These are phyloP conservation scores for Lepidostoma basale DNA, from an alignment of 1,140 invertebrate genomes.

Conservation along the genomic window DNA sequence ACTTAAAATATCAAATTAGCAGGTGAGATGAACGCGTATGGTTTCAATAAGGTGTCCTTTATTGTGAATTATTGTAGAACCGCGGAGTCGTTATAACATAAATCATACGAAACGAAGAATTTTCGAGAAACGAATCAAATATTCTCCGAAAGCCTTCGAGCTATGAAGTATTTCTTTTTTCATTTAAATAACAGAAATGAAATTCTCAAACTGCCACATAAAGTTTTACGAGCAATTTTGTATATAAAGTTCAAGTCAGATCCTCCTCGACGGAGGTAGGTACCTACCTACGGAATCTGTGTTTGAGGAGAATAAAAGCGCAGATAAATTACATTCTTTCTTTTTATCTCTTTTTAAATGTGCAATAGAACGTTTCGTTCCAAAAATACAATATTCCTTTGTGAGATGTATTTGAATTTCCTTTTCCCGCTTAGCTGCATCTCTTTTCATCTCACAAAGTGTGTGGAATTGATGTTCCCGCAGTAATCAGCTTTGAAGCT, in stretches of 20 bases:
- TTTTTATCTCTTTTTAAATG: constrained; percentile 24
- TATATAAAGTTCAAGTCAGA: constrained; percentile 26
- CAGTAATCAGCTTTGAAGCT: constrained; percentile 43
- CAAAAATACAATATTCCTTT: constrained; percentile 38
- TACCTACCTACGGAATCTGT: constrained; percentile 7
- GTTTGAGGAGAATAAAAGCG: constrained; percentile 22
- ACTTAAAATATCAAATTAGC: too few relatives aligned
- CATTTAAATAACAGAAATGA: constrained; percentile 35
- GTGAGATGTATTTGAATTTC: constrained; percentile 30
- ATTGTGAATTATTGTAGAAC: not conserved
- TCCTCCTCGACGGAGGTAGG: constrained; percentile 18
- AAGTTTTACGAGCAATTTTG: constrained; percentile 38
- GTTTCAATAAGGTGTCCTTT: too few relatives aligned
- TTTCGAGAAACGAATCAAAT: constrained; percentile 13
- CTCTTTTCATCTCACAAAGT: constrained; percentile 2
- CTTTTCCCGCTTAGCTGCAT: constrained; percentile 21
- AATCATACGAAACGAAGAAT: too few relatives aligned
- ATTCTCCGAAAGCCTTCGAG: not conserved
- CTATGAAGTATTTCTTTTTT: constrained; percentile 25
- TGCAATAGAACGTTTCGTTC: constrained; percentile 40
- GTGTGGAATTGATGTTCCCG: constrained; percentile 21
- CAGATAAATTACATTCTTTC: constrained; percentile 34
- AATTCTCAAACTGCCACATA: constrained; percentile 34
- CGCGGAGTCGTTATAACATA: not conserved
- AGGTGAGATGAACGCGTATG: too few relatives aligned